phyloP scores from a whole-genome alignment of 1,140 invertebrate genomes.

The Drosophila parvula region DNA sequence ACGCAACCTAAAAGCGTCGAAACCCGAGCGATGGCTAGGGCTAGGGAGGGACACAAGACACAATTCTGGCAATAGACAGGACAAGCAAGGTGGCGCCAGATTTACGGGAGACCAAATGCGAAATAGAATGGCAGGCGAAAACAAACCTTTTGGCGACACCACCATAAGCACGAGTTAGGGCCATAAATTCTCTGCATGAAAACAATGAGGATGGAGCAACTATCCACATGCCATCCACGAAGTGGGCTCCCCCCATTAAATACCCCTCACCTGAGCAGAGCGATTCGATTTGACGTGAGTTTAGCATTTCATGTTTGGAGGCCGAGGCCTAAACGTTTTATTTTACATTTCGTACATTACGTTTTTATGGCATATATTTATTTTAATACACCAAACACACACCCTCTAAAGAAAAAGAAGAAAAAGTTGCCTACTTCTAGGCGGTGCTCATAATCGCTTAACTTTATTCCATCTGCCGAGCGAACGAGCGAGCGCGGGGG shows the following conservation, averaged over 20 bases:
- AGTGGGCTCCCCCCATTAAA: slow-evolving; percentile 24
- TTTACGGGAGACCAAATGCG: slow-evolving; percentile 50
- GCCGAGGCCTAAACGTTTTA: slow-evolving; percentile 43
- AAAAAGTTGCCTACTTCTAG: slow-evolving; percentile 69
- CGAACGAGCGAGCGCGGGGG: neutral
- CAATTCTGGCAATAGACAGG: slow-evolving; percentile 64
- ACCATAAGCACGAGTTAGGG: slow-evolving; percentile 35
- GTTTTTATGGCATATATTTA: slow-evolving; percentile 65
- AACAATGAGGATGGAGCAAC: slow-evolving; percentile 16
- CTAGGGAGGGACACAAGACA: slow-evolving; percentile 27
- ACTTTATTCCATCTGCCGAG: slow-evolving; percentile 48
- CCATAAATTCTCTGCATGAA: slow-evolving; percentile 33
- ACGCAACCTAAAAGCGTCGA: slow-evolving; percentile 50
- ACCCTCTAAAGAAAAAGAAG: too few species aligned
- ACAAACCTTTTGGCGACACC: slow-evolving; percentile 47
- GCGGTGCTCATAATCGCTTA: slow-evolving; percentile 54
- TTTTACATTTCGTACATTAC: slow-evolving; percentile 38
- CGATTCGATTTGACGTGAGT: slow-evolving; percentile 18
- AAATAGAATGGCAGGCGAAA: slow-evolving; percentile 41
- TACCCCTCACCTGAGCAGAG: slow-evolving; percentile 16
- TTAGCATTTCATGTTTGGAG: slow-evolving; percentile 9
- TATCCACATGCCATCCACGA: slow-evolving; percentile 17
- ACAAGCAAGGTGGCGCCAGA: slow-evolving; percentile 70
- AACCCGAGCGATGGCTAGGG: slow-evolving; percentile 2
- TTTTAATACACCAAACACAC: slow-evolving; percentile 18